Percentiles rank a stretch among this genome's conserved stretches.
phyloP scores from a whole-genome alignment of 1,140 invertebrate genomes.

The Elymnias hypermnestra region DNA sequence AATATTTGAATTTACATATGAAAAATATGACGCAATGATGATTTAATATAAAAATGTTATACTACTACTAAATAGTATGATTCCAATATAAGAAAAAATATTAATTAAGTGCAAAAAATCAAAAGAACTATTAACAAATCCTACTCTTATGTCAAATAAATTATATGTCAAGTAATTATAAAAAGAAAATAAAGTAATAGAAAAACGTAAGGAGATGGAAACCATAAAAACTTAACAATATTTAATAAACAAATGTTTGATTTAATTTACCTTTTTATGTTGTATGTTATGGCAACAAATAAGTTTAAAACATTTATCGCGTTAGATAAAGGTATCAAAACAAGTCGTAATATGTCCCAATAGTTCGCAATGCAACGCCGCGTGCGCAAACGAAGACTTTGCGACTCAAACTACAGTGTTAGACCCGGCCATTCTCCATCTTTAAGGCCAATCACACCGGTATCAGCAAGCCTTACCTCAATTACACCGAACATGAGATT shows the following conservation, averaged over 20 bases:
- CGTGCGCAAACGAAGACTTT: slow-evolving; percentile 25
- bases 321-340: slow-evolving; percentile 5
- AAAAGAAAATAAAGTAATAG: neutral
- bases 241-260: too few species aligned
- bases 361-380: slow-evolving; percentile 5
- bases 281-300: slow-evolving; percentile 1
- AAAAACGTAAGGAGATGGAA: neutral
- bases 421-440: slow-evolving; percentile 19
- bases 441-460: slow-evolving; percentile 8
- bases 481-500: slow-evolving; percentile 6
- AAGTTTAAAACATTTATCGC: slow-evolving; percentile 11
- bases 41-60: too few species aligned
- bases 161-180: too few species aligned
- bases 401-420: slow-evolving; percentile 21
- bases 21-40: neutral
- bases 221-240: neutral
- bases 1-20: too few species aligned
- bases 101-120: neutral
- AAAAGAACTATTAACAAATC: neutral
- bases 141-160: too few species aligned
- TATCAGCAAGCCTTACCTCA: slow-evolving; percentile 16
- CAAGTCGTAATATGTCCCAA: neutral
- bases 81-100: too few species aligned
- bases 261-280: slow-evolving; percentile 2
- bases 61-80: too few species aligned